These are phyloP conservation scores for Cosmia trapezina DNA, from an alignment of 2,888 invertebrate species.

Conservation along the genomic window DNA sequence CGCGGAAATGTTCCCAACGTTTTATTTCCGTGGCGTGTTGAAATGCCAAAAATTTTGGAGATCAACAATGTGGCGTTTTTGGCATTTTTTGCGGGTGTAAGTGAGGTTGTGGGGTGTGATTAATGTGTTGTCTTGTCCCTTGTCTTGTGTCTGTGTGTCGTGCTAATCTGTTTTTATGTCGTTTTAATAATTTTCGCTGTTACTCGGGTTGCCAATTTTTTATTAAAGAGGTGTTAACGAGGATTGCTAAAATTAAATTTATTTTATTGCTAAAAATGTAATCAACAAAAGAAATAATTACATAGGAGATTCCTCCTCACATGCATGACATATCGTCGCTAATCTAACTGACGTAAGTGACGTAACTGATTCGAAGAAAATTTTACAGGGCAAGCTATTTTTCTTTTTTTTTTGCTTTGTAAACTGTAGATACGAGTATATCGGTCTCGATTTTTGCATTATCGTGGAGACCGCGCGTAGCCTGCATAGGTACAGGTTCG, in stretches of 20 bases:
- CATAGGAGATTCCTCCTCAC: no score
- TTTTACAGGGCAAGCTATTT: no score
- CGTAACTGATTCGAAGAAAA: no score
- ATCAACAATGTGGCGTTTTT: slow-evolving; percentile 28
- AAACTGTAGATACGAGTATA: no score
- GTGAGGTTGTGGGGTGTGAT: slow-evolving; percentile 16
- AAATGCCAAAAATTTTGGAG: slow-evolving; percentile 12
- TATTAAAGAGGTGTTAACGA: background rate
- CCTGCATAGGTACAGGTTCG: no score
- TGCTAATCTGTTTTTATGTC: background rate
- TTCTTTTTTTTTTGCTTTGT: no score
- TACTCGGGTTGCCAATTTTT: background rate
- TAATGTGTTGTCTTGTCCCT: slow-evolving; percentile 7
- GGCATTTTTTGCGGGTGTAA: slow-evolving; percentile 18
- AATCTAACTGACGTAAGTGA: no score
- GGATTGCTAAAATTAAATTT: background rate
- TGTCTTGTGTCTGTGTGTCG: background rate
- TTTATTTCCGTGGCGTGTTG: slow-evolving; percentile 45
- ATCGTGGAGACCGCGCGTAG: no score
- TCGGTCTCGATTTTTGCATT: no score
- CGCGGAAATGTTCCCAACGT: slow-evolving; percentile 46
- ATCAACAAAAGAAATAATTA: background rate
- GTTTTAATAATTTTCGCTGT: background rate
- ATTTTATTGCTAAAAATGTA: background rate
- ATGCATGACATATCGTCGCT: no score